Conservation (phyloP, 2,113 vertebrate species). For the Pungitius pungitius region DNA sequence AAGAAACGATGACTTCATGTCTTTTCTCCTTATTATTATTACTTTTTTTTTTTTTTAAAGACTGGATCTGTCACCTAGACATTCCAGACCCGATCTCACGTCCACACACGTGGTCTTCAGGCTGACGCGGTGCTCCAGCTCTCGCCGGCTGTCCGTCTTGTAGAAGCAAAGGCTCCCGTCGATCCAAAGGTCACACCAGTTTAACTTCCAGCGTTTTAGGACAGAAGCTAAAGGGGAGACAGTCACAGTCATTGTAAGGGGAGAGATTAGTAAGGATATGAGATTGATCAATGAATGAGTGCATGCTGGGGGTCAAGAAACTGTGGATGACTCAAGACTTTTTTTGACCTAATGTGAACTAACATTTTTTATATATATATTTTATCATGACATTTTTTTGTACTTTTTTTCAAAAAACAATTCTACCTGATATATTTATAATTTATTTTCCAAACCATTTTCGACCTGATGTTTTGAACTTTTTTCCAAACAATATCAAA, state of each 20-base stretch:
- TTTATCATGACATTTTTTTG: too few species aligned
- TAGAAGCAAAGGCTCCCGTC: conserved; percentile 93
- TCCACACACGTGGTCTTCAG: conserved; percentile 85
- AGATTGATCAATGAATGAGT: neutral
- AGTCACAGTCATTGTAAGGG: neutral
- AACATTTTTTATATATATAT: too few species aligned
- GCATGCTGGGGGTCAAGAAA: neutral
- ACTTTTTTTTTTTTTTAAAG: neutral
- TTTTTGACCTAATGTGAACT: too few species aligned
- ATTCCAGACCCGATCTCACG: conserved; percentile 86
- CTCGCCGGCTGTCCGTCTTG: conserved; percentile 83
- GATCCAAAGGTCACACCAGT: conserved; percentile 96
- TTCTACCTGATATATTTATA: too few species aligned
- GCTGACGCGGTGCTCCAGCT: conserved; percentile 85
- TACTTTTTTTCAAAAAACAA: too few species aligned
- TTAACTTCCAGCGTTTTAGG: conserved; percentile 93
- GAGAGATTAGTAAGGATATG: neutral
- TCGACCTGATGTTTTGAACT: too few species aligned
- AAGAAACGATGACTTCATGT: neutral
- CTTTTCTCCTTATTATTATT: too few species aligned
- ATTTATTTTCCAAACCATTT: too few species aligned
- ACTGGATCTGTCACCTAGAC: conserved; percentile 79
- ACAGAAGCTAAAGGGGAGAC: conserved; percentile 66
- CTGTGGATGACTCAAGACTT: neutral
- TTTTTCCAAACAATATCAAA: too few species aligned